phyloP scores from a whole-genome alignment of 2,113 vertebrate species.

The Hemichromis elongatus region DNA sequence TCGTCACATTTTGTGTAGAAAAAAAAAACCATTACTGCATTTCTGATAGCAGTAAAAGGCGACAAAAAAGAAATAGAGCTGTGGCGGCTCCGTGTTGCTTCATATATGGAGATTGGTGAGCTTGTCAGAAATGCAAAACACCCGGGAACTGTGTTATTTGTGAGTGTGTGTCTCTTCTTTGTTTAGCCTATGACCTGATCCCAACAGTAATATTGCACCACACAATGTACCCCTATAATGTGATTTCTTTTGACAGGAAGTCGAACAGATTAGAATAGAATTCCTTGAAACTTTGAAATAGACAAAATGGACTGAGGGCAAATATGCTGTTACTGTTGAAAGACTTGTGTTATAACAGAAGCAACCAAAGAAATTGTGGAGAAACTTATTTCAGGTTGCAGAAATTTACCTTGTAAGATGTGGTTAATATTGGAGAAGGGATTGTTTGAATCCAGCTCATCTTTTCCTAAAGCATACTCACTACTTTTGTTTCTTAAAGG shows the following conservation, averaged over 20 bases:
- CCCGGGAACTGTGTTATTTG: not conserved
- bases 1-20: not conserved
- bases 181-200: not conserved
- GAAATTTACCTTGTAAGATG: not conserved
- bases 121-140: not conserved
- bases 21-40: not conserved
- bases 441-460: not conserved
- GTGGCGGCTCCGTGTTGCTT: not conserved
- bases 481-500: not conserved
- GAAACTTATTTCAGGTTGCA: not conserved
- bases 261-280: not conserved
- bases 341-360: not conserved
- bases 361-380: not conserved
- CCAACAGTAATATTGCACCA: not conserved
- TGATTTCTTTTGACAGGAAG: not conserved
- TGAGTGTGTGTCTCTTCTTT: not conserved
- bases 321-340: not conserved
- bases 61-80: not conserved
- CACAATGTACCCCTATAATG: not conserved
- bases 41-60: not conserved
- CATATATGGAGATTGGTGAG: not conserved
- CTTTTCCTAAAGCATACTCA: not conserved
- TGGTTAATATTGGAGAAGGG: not conserved
- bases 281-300: not conserved
- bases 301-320: not conserved